These are phyloP conservation scores for Heterohyrax brucei DNA, from an alignment of 2,797 vertebrate genomes.

Conservation along the genomic window DNA sequence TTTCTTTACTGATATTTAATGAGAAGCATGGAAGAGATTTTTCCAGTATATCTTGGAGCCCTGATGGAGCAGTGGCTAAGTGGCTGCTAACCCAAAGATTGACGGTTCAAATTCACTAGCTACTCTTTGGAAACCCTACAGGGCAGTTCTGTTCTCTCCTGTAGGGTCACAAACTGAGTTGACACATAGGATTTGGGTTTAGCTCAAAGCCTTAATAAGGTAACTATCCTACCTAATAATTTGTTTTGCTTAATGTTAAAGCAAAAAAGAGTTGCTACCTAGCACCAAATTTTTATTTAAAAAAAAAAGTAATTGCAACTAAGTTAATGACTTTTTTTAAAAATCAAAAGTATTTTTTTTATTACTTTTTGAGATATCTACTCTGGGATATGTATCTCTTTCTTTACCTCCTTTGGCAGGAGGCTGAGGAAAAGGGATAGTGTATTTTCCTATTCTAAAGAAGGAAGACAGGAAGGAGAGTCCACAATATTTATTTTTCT, in stretches of 20 bases:
- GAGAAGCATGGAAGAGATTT: background rate
- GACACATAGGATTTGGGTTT: too few relatives aligned
- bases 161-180: too few relatives aligned
- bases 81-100: too few relatives aligned
- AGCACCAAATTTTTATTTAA: too few relatives aligned
- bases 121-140: too few relatives aligned
- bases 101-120: too few relatives aligned
- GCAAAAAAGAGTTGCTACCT: slow-evolving; percentile 30
- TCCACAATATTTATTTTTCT: background rate
- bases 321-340: background rate
- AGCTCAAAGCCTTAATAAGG: slow-evolving; percentile 37
- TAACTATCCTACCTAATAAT: background rate
- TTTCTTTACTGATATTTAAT: slow-evolving; percentile 26
- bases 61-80: too few relatives aligned
- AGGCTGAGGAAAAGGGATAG: background rate
- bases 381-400: background rate
- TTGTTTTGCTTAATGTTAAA: slow-evolving; percentile 65
- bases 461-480: slow-evolving; percentile 3
- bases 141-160: too few relatives aligned
- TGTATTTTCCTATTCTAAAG: background rate
- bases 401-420: background rate
- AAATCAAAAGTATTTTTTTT: slow-evolving; percentile 39
- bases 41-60: background rate
- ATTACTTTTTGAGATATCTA: background rate
- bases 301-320: too few relatives aligned